Base-by-base conservation (phyloP, 2,888 invertebrate species). In the Megaustenia siamemsis region DNA sequence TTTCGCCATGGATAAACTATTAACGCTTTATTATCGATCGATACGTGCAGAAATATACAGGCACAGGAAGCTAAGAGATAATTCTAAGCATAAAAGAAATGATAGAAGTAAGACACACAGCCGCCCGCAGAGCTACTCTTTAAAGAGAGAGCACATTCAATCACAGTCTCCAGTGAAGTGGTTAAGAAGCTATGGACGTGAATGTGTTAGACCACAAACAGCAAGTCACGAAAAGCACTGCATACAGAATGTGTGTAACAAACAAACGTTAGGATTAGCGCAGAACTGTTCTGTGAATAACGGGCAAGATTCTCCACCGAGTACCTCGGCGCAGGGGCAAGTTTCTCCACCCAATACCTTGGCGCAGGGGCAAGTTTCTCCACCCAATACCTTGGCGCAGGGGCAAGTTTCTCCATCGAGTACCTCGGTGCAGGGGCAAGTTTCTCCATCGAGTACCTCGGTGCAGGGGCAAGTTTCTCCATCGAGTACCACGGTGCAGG, bases 241-340 rank as follows among this genome's bases (percentile, higher is more conserved):
- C 24, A 49, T 6, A 56, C n/a, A 32, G n/a, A 32, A 1, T 1
- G 45, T 3, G 18, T 49, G 53, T 24, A 1, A 24, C 21, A 21
- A 10, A 24, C 18, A 10, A 1, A 5, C 3, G 53, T 1, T 10
- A 35, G 12, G 8, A 28, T 12, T 38, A 1, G 60, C 38, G 32
- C 63, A 43, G 43, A 63, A 78, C 21, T 43, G 60, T 18, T 78
- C 78, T 1, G 78, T 78, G 15, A 78, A 78, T 21, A 63, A 66
- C 18, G 63, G n/a, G 10, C 53, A 38, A 43, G 78, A 78, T 60
- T 40, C 78, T 8, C 78, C 45, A 3, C 32, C 49, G 6, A 4
- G 18, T 35, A 24, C 38, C 8, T 18, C 60, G n/a, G n/a, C n/a
- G n/a, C n/a, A n/a, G n/a, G n/a, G n/a, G n/a, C n/a, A n/a, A n/a